Percentiles rank a stretch among this genome's conserved stretches.
Conservation (phyloP, 2,888 invertebrate genomes). For the Cryptus viduatorius region DNA sequence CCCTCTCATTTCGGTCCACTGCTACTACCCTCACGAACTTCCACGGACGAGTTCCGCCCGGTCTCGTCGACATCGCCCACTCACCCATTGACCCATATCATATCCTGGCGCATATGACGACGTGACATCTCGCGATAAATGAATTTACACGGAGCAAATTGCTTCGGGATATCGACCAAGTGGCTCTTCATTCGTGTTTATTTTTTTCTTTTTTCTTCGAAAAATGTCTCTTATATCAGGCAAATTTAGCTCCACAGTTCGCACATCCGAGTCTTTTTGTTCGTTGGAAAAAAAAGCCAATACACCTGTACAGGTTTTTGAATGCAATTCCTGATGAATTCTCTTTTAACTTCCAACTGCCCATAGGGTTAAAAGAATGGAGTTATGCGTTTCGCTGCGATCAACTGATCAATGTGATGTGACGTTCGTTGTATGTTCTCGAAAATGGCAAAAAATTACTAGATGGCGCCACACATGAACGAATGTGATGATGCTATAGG, state of each 20-base stretch:
- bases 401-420: too few species aligned
- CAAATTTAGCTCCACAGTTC: not conserved
- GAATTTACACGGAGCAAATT: conserved; percentile 60
- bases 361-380: not conserved
- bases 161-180: conserved; percentile 51
- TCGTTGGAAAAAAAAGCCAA: not conserved
- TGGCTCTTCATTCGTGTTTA: conserved; percentile 1
- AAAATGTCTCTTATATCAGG: not conserved
- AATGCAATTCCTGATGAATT: not conserved
- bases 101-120: conserved; percentile 10
- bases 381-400: too few species aligned
- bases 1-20: conserved; percentile 28
- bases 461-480: too few species aligned
- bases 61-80: conserved; percentile 58
- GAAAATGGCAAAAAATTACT: too few species aligned
- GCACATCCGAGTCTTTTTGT: not conserved
- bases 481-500: too few species aligned
- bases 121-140: conserved; percentile 52
- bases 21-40: conserved; percentile 41
- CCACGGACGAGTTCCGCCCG: conserved; percentile 22
- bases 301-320: not conserved
- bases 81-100: conserved; percentile 68
- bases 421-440: too few species aligned
- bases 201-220: conserved; percentile 25
- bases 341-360: not conserved